Base-by-base conservation (phyloP, 2,797 vertebrate genomes). In the Enteromius fasciolatus region DNA sequence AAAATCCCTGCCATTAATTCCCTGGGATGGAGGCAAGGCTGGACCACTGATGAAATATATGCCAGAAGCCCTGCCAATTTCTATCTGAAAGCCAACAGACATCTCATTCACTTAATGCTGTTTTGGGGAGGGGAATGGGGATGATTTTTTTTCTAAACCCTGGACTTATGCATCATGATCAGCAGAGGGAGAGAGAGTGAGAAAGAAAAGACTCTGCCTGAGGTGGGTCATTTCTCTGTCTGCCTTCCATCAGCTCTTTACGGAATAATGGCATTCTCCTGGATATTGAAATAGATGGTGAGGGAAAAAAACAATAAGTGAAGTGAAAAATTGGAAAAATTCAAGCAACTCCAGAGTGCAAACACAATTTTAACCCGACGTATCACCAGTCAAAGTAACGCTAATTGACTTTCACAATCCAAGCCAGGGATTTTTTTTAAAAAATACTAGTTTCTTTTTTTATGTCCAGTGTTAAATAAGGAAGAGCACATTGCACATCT, bases 1-100 rank as follows among this genome's bases (percentile, higher is more conserved):
- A 93, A 87, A 94, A 94, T 90, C 76, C 90, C 81, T 25, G 85
- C 88, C 90, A 93, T 94, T 94, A 93, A 93, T 94, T 94, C 90
- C 84, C 86, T 76, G 84, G 87, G 93, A 92, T 88, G 89, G 88
- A 92, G 90, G 89, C 88, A 89, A 93, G 87, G 91, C 90, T 89
- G 87, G 89, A 54, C 80, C 64, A 86, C 91, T 93, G 94, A 93
- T 94, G 92, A 92, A 94, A 95, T 93, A 88, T 93, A 87, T 80
- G 91, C 90, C 91, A 90, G 90, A 87, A 87, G 90, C 89, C 88
- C 88, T 91, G 81, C 91, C 91, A 93, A 91, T 93, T 92, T 93
- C 89, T 92, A 92, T 92, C 92, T 93, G 89, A 90, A 90, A 93
- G 92, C 90, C 91, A 91, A 90, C 92, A 93, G 91, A 92, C 90